Base-by-base conservation (phyloP, 2,113 vertebrate genomes). In the Eptesicus fuscus region DNA sequence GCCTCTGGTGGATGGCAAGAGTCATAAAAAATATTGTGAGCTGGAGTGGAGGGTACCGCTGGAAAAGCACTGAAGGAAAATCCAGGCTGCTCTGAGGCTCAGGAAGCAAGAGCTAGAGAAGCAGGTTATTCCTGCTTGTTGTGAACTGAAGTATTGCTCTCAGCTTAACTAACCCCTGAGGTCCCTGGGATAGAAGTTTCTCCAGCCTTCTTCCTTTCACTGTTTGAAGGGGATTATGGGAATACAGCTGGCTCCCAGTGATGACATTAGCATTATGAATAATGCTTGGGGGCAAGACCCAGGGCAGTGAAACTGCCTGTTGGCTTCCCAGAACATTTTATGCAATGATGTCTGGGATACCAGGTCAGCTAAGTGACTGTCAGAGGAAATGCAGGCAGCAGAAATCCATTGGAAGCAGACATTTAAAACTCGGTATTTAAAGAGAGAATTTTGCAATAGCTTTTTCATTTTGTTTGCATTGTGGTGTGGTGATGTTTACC, bases 301-400 rank as follows among this genome's bases (percentile, higher is more conserved):
- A n/a, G 82, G 79, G 69, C 71, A 94, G 95, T 92, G 95, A 69
- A 97, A 92, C 77, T 85, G 95, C 69, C 90, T 85, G 56, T n/a
- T 94, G 85, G 79, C 61, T 97, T 97, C 97, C 96, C 95, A 96
- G 97, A 96, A 97, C 69, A 37, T 76, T 95, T 97, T 88, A 76
- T 92, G 85, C 93, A 96, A 96, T 83, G 93, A 73, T 42, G 53
- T 90, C 79, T 71, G 83, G 59, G 87, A 35, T 86, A 96, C 95
- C 79, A 90, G 86, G 95, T 96, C 94, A 96, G 97, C 96, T 95
- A 82, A 78, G 56, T 91, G 80, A 87, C 56, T 95, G 90, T 83
- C 17, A 83, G 49, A 89, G 40, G 63, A 91, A 71, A 63, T 11
- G 63, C 63, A 73, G 67, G 30, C 77, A 59, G 93, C 90, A 96